Percentiles rank a stretch among this genome's conserved stretches.
Conservation (phyloP, 2,888 invertebrate species). For the Cyclophora albipunctata region DNA sequence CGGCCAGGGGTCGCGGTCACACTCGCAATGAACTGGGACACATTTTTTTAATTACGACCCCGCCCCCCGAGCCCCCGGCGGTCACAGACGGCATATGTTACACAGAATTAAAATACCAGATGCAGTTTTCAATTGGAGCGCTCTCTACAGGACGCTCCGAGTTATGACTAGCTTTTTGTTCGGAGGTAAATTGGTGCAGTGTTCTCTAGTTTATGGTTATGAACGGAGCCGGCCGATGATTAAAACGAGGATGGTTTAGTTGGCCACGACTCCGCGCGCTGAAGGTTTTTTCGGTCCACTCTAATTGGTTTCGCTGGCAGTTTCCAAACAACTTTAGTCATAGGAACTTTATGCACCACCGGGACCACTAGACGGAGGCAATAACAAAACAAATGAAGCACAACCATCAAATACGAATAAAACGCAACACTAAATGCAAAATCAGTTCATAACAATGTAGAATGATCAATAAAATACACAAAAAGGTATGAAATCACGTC, state of each 20-base stretch:
- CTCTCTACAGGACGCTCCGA: conserved; percentile 10
- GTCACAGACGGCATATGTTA: conserved; percentile 51
- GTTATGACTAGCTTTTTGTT: conserved; percentile 20
- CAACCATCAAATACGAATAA: not conserved
- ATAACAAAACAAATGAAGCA: conserved; percentile 2
- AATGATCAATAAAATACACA: conserved; percentile 13
- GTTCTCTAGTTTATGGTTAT: conserved; percentile 23
- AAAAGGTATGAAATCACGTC: conserved; percentile 25
- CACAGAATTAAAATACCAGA: conserved; percentile 64
- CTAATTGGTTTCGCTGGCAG: too few relatives aligned
- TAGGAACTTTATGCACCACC: too few relatives aligned
- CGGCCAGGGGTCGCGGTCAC: conserved; percentile 39
- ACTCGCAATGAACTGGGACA: conserved; percentile 65
- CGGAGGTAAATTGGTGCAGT: conserved; percentile 19
- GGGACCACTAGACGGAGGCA: too few relatives aligned
- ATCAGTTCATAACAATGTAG: too few relatives aligned
- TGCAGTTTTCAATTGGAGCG: conserved; percentile 50
- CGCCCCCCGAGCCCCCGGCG: conserved; percentile 22
- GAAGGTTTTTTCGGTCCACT: too few relatives aligned
- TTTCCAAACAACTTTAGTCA: too few relatives aligned
- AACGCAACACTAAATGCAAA: not conserved
- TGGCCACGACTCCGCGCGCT: not conserved
- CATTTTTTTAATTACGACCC: conserved; percentile 69
- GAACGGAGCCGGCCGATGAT: conserved; percentile 1
- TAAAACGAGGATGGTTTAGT: conserved; percentile 9